Percentiles rank a stretch among this genome's conserved stretches.
Evolutionary conservation across 2,888 invertebrate species (phyloP).

Genomic region (Uloborus plumipes): DNA sequence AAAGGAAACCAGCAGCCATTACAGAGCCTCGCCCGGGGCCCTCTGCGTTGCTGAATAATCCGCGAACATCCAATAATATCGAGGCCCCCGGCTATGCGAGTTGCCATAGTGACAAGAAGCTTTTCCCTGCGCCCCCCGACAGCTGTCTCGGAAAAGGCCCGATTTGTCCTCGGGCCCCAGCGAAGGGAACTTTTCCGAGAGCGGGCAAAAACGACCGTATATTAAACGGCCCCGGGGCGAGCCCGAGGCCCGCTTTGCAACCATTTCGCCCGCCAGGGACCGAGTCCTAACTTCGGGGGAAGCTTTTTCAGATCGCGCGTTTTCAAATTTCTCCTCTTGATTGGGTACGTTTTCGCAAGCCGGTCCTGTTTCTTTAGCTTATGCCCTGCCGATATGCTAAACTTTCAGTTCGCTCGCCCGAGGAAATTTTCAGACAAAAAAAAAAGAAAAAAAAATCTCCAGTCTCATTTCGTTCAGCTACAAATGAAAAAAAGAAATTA

Average conservation of each 20-base stretch:
- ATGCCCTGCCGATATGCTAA: too few relatives aligned
- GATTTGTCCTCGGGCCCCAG: conserved; percentile 47
- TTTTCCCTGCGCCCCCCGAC: conserved; percentile 23
- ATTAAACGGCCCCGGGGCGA: conserved; percentile 54
- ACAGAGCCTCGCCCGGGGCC: conserved; percentile 36
- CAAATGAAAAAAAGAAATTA: too few relatives aligned
- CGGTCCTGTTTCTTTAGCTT: too few relatives aligned
- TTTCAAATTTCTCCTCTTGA: too few relatives aligned
- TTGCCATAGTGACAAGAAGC: conserved; percentile 60
- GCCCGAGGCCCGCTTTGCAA: conserved; percentile 45
- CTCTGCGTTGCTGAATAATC: conserved; percentile 60
- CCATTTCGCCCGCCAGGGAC: conserved; percentile 40
- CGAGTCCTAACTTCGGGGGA: conserved; percentile 1
- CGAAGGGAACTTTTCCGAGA: conserved; percentile 59
- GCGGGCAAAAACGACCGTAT: conserved; percentile 62
- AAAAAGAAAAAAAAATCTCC: too few relatives aligned
- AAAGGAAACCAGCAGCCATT: conserved; percentile 63
- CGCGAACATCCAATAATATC: conserved; percentile 64
- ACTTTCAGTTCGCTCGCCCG: too few relatives aligned
- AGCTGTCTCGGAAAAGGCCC: conserved; percentile 57
- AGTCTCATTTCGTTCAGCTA: too few relatives aligned
- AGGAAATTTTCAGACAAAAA: too few relatives aligned
- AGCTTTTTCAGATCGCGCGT: conserved; percentile 3
- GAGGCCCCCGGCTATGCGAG: conserved; percentile 50
- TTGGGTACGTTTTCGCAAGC: too few relatives aligned